phyloP scores from a whole-genome alignment of 2,797 vertebrate genomes.

The Fundulus diaphanus region DNA sequence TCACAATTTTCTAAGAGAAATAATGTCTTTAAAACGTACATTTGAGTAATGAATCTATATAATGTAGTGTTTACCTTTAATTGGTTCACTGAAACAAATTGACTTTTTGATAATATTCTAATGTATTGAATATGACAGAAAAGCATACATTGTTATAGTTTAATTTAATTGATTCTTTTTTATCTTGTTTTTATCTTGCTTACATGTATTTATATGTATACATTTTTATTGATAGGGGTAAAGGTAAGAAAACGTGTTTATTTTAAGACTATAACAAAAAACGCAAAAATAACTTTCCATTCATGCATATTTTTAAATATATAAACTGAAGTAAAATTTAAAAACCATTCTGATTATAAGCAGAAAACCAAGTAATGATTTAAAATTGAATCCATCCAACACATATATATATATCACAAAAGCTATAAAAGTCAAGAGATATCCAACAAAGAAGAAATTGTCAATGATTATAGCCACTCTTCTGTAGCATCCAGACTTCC shows the following conservation, averaged over 20 bases:
- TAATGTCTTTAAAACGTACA: no score
- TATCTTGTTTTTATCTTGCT: no score
- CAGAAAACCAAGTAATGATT: not conserved
- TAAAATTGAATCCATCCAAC: not conserved
- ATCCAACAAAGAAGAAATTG: conserved; percentile 34
- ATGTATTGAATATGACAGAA: no score
- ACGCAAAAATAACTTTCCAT: not conserved
- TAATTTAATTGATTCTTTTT: no score
- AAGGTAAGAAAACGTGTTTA: not conserved
- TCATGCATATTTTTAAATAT: not conserved
- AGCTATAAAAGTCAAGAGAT: not conserved
- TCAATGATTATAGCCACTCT: conserved; percentile 39
- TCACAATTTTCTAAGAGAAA: no score
- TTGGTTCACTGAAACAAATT: no score
- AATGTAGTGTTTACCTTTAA: no score
- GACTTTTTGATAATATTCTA: no score
- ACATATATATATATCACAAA: conserved; percentile 3
- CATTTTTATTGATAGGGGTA: not conserved
- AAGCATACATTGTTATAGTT: no score
- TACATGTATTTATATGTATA: not conserved
- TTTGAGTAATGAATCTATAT: no score
- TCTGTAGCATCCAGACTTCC: conserved; percentile 5
- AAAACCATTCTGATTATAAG: not conserved
- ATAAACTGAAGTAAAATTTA: not conserved
- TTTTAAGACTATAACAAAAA: not conserved